Percentiles rank a stretch among this genome's conserved stretches.
Conservation (phyloP, 1,140 invertebrate species). For the Macrocentrus cingulum region DNA sequence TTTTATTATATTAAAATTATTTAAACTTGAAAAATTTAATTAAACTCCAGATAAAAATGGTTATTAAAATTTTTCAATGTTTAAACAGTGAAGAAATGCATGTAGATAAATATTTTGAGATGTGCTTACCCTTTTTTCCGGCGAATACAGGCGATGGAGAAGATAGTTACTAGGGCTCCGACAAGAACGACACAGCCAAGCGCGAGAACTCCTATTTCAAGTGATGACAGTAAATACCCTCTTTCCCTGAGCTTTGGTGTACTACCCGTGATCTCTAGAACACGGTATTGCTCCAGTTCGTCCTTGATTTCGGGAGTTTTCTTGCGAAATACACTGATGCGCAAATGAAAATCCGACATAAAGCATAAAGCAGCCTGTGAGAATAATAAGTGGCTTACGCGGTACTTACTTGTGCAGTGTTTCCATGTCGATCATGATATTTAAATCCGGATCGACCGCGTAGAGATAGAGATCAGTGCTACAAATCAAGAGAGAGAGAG, state of each 20-base stretch:
- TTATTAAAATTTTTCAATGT: no score
- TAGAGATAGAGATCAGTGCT: slow-evolving; percentile 85
- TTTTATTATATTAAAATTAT: no score
- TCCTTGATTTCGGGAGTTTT: slow-evolving; percentile 65
- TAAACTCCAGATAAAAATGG: no score
- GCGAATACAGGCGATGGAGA: slow-evolving; percentile 75
- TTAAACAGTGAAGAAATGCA: no score
- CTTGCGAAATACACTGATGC: slow-evolving; percentile 63
- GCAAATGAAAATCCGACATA: slow-evolving; percentile 32
- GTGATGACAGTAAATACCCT: slow-evolving; percentile 66
- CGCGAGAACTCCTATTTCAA: slow-evolving; percentile 78
- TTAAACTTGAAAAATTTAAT: no score
- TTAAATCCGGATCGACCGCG: slow-evolving; percentile 77
- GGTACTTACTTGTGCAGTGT: slow-evolving; percentile 70
- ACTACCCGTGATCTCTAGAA: slow-evolving; percentile 61
- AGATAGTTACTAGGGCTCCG: slow-evolving; percentile 73
- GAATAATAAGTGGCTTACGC: not conserved
- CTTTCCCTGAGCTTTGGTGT: slow-evolving; percentile 50
- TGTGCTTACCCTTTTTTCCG: slow-evolving; percentile 63
- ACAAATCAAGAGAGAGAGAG: no score
- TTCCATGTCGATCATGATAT: slow-evolving; percentile 79
- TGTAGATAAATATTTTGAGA: not conserved
- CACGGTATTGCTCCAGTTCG: slow-evolving; percentile 60
- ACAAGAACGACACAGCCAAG: slow-evolving; percentile 77
- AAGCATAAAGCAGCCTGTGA: no score